Base-by-base conservation (phyloP, 2,113 vertebrate genomes). In the Nerophis ophidion region DNA sequence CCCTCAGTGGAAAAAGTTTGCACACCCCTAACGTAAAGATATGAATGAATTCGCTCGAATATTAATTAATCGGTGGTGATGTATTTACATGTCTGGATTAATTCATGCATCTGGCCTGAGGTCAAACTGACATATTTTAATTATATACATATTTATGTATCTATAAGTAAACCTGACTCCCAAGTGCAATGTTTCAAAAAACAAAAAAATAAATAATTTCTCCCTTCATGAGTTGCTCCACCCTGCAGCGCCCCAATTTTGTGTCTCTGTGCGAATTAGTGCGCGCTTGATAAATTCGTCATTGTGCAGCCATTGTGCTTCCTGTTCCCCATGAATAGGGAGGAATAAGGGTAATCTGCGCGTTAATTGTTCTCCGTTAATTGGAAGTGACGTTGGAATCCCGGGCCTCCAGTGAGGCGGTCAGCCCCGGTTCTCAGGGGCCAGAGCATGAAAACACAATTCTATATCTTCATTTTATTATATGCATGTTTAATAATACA, bases 351-450 rank as follows among this genome's bases (percentile, higher is more conserved):
- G 84, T 86, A 89, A 90, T 88, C 83, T 87, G 88, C 83, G 82
- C 79, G 86, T 89, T 93, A 93, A 95, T 95, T 96, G 93, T 94
- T 95, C 90, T 89, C 61, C 86, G 88, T 91, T 96, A 94, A 97
- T 96, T 93, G 91, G 84, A 92, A 89, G 81, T 92, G 95, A 95
- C 92, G 93, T 92, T 70, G 92, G 94, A 93, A 95, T 95, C 91
- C 83, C 74, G 71, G 91, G 81, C 87, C 87, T 86, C 74, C 84
- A 74, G 82, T 57, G 75, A 75, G 47, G 69, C 78, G 77, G 80
- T 75, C 84, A 81, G 64, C 57, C 26, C n/a, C 70, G 40, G 84
- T 87, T 89, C 85, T 83, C 81, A 81, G 74, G 68, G 66, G 44
- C 55, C 17, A 45, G 38, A 48, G 53, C 34, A 33, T 34, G 26